Percentiles rank a stretch among this genome's conserved stretches.
These are phyloP conservation scores for Epinephelus cyanopodus DNA, from an alignment of 2,113 vertebrate species.

Conservation along the genomic window DNA sequence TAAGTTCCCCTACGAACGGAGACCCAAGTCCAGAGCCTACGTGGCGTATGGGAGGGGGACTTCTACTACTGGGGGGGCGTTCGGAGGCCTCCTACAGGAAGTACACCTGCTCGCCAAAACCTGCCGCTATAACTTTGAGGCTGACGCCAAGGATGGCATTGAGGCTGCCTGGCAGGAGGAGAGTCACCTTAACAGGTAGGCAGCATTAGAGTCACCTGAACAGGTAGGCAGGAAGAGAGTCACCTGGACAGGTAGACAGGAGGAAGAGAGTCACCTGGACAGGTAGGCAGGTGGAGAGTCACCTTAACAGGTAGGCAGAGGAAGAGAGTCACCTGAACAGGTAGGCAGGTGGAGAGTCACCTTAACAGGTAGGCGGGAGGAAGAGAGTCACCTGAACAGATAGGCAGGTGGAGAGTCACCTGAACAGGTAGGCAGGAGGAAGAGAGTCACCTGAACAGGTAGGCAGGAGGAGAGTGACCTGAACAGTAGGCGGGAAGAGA, in stretches of 20 bases:
- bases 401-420: not conserved
- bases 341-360: slow-evolving; percentile 87
- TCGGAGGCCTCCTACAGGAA: slow-evolving; percentile 76
- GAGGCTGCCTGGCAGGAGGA: slow-evolving; percentile 87
- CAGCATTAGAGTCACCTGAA: no score
- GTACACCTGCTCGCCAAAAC: slow-evolving; percentile 75
- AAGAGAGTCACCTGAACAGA: not conserved
- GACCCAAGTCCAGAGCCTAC: slow-evolving; percentile 75
- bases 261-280: slow-evolving; percentile 89
- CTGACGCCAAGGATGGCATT: slow-evolving; percentile 78
- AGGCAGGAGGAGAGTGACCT: not conserved
- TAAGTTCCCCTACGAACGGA: slow-evolving; percentile 82
- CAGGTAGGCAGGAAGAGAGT: no score
- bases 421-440: slow-evolving; percentile 81
- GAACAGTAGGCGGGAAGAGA: not conserved
- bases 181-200: slow-evolving; percentile 20
- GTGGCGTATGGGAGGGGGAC: slow-evolving; percentile 79
- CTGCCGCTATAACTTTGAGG: slow-evolving; percentile 81
- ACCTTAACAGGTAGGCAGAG: not conserved
- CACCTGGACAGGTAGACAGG: slow-evolving; percentile 70
- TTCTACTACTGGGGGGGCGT: slow-evolving; percentile 86
- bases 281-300: slow-evolving; percentile 42
- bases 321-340: no score
- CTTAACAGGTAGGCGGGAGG: slow-evolving; percentile 77
- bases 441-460: slow-evolving; percentile 87